phyloP scores from a whole-genome alignment of 2,888 invertebrate species.

The Prosopocoilus inquinatus region DNA sequence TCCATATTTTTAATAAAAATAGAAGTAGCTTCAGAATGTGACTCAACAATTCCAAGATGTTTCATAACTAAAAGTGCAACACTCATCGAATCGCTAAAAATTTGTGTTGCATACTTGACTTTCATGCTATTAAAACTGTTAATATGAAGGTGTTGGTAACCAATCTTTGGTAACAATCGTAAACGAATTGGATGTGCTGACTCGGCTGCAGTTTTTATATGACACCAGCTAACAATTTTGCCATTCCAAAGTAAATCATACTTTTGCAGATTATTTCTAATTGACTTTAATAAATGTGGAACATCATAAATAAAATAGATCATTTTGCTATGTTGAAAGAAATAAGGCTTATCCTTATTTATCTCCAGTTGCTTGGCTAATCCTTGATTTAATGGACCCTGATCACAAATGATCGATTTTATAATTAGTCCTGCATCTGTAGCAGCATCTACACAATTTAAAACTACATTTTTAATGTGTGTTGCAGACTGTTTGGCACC shows the following conservation, averaged over 20 bases:
- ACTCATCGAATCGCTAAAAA: slow-evolving; percentile 14
- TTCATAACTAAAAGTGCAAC: slow-evolving; percentile 13
- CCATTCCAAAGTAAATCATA: slow-evolving; percentile 6
- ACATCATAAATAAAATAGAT: slow-evolving; percentile 8
- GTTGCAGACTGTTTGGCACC: slow-evolving; percentile 2
- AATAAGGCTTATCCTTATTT: not conserved
- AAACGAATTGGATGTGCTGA: slow-evolving; percentile 8
- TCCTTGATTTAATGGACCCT: slow-evolving; percentile 8
- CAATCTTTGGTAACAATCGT: slow-evolving; percentile 11
- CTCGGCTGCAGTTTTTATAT: slow-evolving; percentile 2
- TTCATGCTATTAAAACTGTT: slow-evolving; percentile 10
- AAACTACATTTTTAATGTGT: slow-evolving; percentile 10
- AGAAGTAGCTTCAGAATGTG: slow-evolving; percentile 8
- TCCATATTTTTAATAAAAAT: slow-evolving; percentile 10
- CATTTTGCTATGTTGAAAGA: not conserved
- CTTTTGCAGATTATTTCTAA: slow-evolving; percentile 11
- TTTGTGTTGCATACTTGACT: slow-evolving; percentile 13
- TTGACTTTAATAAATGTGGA: slow-evolving; percentile 7
- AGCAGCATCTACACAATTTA: slow-evolving; percentile 7
- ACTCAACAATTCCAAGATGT: slow-evolving; percentile 3
- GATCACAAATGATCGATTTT: slow-evolving; percentile 14
- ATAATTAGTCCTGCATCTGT: slow-evolving; percentile 10
- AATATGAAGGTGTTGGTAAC: slow-evolving; percentile 6
- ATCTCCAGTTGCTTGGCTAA: slow-evolving; percentile 7
- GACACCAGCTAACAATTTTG: slow-evolving; percentile 13